Evolutionary conservation across 2,888 invertebrate genomes (phyloP), one percentile per base, ranked within the genome.

Genomic region (Hipparchia semele): DNA sequence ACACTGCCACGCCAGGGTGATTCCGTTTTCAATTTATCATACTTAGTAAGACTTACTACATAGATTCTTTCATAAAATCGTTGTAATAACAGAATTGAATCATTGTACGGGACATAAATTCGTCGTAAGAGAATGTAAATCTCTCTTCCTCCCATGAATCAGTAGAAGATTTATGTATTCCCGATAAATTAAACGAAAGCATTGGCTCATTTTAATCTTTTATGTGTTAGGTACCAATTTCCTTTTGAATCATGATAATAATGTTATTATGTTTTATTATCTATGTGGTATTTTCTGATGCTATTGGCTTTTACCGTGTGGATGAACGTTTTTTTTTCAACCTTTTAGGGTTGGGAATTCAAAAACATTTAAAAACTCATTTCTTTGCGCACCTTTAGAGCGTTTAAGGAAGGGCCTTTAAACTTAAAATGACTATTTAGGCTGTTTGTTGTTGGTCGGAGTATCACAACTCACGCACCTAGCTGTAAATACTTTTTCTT

Each of bases 121-220:
- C 72, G 10, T 69, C 70, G 74, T 76, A 78, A 78, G 76, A 75
- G 75, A 81, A 81, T 81, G 80, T 84, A 81, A 84, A 84, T 85
- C 79, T 78, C 78, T 72, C 77, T 82, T 76, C 79, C 74, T 61
- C 74, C 75, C 54, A 76, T 73, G 73, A 71, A 73, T 75, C 76
- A 73, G 62, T 69, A 61, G 72, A 75, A 76, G 79, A 79, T 79
- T 79, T 76, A 78, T 76, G 73, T 65, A 68, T 75, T 71, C 67
- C 70, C 74, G 74, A 75, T 73, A 69, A 71, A 75, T 78, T 68
- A 72, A 77, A 65, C 59, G 59, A 60, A 60, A 60, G 59, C 59
- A 60, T 60, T 60, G 33, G 39, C 59, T 39, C 59, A 39, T 60
- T 60, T 60, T 60, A 39, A 60, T 60, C 59, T 60, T 60, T 60